A percentile compares a stretch with the other conserved stretches of the same genome.
Conservation (phyloP, 2,797 vertebrate genomes). For the Labroides dimidiatus region DNA sequence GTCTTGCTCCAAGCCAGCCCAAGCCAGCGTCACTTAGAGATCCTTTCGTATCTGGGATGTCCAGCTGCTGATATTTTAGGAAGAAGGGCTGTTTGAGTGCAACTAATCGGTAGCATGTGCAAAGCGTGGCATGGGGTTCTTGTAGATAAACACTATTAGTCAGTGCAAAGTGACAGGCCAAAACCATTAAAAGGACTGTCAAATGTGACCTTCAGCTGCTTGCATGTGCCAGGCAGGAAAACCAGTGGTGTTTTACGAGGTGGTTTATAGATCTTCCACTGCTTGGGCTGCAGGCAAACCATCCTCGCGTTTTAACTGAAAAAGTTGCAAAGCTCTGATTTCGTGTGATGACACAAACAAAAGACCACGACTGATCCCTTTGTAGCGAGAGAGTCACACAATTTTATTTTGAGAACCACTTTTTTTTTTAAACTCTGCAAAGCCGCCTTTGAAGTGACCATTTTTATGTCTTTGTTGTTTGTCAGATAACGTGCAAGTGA, state of each 20-base stretch:
- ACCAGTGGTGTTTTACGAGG: constrained; percentile 76
- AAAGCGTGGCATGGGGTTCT: constrained; percentile 60
- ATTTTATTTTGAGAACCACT: constrained; percentile 33
- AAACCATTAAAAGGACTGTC: constrained; percentile 71
- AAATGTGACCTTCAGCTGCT: constrained; percentile 64
- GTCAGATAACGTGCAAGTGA: constrained; percentile 90
- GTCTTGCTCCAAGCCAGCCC: constrained; percentile 63
- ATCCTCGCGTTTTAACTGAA: constrained; percentile 49
- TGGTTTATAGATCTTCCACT: constrained; percentile 76
- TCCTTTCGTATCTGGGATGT: constrained; percentile 64
- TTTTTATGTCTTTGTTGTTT: constrained; percentile 58
- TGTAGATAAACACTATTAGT: constrained; percentile 82
- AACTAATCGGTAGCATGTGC: constrained; percentile 54
- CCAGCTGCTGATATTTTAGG: constrained; percentile 70
- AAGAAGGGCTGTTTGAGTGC: constrained; percentile 44
- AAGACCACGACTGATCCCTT: constrained; percentile 34
- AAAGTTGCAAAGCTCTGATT: constrained; percentile 60
- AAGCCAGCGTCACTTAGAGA: constrained; percentile 43
- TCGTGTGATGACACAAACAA: constrained; percentile 46
- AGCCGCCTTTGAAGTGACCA: constrained; percentile 28
- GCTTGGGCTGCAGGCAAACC: constrained; percentile 63
- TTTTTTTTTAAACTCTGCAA: not conserved
- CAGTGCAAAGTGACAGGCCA: constrained; percentile 63
- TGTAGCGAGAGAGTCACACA: constrained; percentile 40
- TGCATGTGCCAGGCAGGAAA: constrained; percentile 72